Conservation (phyloP, 2,113 vertebrate species). For the Pseudolaguvia tuberculata region DNA sequence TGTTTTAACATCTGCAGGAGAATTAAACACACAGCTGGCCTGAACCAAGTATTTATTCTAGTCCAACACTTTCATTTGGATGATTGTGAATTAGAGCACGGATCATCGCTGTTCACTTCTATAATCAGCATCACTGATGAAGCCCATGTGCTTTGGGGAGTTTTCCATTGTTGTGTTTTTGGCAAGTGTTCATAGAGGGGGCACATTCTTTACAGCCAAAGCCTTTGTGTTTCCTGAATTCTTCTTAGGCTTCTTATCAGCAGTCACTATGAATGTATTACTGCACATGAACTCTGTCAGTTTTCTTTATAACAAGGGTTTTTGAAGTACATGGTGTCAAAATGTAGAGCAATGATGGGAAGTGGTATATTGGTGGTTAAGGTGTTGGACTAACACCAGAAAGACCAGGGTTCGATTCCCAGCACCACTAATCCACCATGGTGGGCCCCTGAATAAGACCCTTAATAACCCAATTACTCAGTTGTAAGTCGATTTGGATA, state of each 20-base stretch:
- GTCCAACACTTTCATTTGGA: not conserved
- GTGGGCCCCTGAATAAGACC: too few species aligned
- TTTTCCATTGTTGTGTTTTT: not conserved
- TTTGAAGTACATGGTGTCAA: not conserved
- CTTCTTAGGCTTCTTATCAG: not conserved
- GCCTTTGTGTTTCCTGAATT: not conserved
- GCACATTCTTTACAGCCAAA: not conserved
- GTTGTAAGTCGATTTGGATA: too few species aligned
- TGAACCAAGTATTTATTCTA: conserved; percentile 24
- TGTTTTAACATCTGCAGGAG: conserved; percentile 39
- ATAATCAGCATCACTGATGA: not conserved
- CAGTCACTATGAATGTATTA: not conserved
- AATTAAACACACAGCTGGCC: conserved; percentile 27
- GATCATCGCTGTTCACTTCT: conserved; percentile 6
- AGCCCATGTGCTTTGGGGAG: not conserved
- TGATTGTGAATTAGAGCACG: not conserved
- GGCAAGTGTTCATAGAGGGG: not conserved
- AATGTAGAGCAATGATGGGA: not conserved
- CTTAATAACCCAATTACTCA: too few species aligned
- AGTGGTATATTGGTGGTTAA: too few species aligned
- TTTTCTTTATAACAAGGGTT: conserved; percentile 8
- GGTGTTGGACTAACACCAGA: not conserved
- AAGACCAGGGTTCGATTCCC: too few species aligned
- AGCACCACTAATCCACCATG: too few species aligned
- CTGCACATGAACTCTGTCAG: not conserved